Percentiles rank a stretch among this genome's conserved stretches.
Evolutionary conservation across 1,140 invertebrate species (phyloP).

Genomic region (Drosophila pruinosa): DNA sequence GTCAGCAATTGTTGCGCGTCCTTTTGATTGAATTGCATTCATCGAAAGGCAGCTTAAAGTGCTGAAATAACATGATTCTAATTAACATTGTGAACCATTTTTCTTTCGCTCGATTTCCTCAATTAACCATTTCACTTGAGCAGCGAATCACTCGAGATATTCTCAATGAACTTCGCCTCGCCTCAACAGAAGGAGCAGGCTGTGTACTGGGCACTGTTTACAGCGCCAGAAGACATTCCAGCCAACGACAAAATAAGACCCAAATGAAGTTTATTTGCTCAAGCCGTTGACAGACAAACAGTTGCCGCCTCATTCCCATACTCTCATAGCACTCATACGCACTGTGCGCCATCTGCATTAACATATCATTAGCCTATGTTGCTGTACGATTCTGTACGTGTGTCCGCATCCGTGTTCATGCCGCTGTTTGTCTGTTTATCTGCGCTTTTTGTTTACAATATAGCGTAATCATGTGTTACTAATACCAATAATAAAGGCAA

Average conservation of each 20-base stretch:
- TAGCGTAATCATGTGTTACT: slow-evolving; percentile 79
- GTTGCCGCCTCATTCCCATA: slow-evolving; percentile 35
- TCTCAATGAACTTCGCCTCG: slow-evolving; percentile 38
- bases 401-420: slow-evolving; percentile 26
- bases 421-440: slow-evolving; percentile 49
- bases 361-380: slow-evolving; percentile 68
- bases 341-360: slow-evolving; percentile 73
- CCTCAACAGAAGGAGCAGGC: too few relatives aligned
- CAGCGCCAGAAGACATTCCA: slow-evolving; percentile 35
- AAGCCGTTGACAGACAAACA: slow-evolving; percentile 76
- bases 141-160: slow-evolving; percentile 23
- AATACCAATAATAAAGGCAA: slow-evolving; percentile 76
- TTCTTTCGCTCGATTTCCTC: slow-evolving; percentile 4
- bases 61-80: neutral
- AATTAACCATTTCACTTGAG: slow-evolving; percentile 59
- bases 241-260: slow-evolving; percentile 40
- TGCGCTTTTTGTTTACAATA: slow-evolving; percentile 75
- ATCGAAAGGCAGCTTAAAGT: slow-evolving; percentile 21
- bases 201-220: slow-evolving; percentile 24
- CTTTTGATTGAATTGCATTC: slow-evolving; percentile 65
- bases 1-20: slow-evolving; percentile 27
- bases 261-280: slow-evolving; percentile 67
- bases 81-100: neutral
- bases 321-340: slow-evolving; percentile 59
- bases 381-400: slow-evolving; percentile 1